Conservation (phyloP, 1,140 invertebrate genomes). For the Brachionus rotundiformis region DNA sequence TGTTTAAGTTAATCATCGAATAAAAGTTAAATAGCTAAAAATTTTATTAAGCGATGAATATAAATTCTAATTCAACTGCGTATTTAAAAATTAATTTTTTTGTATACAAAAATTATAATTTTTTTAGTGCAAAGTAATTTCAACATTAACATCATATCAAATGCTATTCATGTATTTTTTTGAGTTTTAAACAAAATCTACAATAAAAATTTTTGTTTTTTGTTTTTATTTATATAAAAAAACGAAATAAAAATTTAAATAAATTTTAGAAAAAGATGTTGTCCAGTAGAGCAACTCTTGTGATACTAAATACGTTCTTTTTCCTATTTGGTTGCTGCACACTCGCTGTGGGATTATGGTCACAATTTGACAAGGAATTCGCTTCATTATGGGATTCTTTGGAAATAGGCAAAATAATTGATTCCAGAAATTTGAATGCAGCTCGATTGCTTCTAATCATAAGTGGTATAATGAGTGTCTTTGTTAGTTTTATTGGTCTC, state of each 20-base stretch:
- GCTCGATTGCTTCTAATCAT: conserved; percentile 36
- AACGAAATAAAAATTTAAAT: not conserved
- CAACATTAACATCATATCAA: too few species aligned
- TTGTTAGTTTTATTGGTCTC: conserved; percentile 46
- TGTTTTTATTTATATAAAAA: not conserved
- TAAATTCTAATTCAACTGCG: not conserved
- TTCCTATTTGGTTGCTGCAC: conserved; percentile 19
- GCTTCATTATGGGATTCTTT: conserved; percentile 32
- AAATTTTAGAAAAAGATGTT: conserved; percentile 18
- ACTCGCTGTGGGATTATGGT: conserved; percentile 33
- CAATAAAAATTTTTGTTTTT: not conserved
- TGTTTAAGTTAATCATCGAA: not conserved
- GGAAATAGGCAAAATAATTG: conserved; percentile 45
- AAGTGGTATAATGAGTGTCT: conserved; percentile 33
- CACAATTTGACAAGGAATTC: conserved; percentile 50
- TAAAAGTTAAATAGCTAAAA: not conserved
- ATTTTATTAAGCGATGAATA: not conserved
- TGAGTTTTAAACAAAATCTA: not conserved
- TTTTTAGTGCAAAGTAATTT: not conserved
- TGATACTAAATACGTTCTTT: conserved; percentile 32
- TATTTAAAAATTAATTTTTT: not conserved
- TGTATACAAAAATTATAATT: not conserved
- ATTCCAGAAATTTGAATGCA: conserved; percentile 25
- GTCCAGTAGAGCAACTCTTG: conserved; percentile 32
- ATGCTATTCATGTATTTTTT: not conserved